phyloP scores from a whole-genome alignment of 2,113 vertebrate genomes.

The Gymnobelideus leadbeateri region DNA sequence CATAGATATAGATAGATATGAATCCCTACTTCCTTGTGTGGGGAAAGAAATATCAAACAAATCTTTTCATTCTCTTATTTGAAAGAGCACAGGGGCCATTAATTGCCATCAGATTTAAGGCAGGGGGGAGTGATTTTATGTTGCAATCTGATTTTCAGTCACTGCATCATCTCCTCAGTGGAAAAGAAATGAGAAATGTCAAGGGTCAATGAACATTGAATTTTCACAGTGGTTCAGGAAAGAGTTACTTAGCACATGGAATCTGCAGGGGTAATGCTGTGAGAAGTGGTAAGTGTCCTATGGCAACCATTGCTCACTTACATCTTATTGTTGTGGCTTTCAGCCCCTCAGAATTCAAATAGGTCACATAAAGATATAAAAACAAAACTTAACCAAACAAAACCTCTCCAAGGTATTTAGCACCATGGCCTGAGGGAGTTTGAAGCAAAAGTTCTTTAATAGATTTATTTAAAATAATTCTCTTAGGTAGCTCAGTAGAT shows the following conservation, averaged over 20 bases:
- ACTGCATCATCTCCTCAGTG: slow-evolving; percentile 10
- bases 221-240: slow-evolving; percentile 39
- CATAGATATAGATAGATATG: slow-evolving; percentile 10
- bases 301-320: background rate
- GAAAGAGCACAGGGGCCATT: background rate
- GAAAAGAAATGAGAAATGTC: slow-evolving; percentile 7
- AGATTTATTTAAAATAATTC: too few relatives aligned
- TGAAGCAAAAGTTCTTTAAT: too few relatives aligned
- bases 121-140: background rate
- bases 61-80: background rate
- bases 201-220: slow-evolving; percentile 27
- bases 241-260: background rate
- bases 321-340: background rate
- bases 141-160: background rate
- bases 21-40: background rate
- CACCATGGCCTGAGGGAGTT: too few relatives aligned
- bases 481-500: too few relatives aligned
- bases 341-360: fast-evolving
- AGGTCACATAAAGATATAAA: background rate
- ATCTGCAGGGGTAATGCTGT: too few relatives aligned
- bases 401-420: too few relatives aligned
- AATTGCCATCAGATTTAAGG: background rate
- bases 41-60: background rate
- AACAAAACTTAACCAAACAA: too few relatives aligned
- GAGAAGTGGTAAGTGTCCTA: background rate